phyloP scores from a whole-genome alignment of 2,797 vertebrate genomes.

The Psittacula derbiana region DNA sequence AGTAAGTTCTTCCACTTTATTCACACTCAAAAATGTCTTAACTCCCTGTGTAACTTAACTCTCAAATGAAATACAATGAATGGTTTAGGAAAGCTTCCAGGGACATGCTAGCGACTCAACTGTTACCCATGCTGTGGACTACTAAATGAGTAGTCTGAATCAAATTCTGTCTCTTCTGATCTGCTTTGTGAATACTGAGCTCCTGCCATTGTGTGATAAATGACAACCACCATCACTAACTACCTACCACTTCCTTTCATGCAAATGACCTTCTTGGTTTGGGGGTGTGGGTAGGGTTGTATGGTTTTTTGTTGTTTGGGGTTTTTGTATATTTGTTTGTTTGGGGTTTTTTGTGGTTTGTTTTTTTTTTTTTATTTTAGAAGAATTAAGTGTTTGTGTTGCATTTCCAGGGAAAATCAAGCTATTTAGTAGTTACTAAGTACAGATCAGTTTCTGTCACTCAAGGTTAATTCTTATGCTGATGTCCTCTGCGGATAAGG shows the following conservation, averaged over 20 bases:
- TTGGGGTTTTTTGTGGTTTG: too few relatives aligned
- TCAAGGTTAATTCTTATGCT: constrained; percentile 42
- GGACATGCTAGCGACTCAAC: neutral
- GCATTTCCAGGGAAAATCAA: neutral
- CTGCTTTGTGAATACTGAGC: neutral
- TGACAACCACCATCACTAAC: neutral
- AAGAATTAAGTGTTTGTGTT: neutral
- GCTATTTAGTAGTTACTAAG: neutral
- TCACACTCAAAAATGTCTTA: neutral
- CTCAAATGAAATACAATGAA: neutral
- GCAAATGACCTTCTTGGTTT: neutral
- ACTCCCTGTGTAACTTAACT: neutral
- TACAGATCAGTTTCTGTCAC: constrained; percentile 26
- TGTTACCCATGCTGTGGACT: neutral
- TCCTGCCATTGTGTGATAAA: neutral
- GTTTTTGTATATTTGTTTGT: neutral
- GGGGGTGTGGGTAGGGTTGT: neutral
- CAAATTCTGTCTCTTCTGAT: neutral
- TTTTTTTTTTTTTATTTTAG: neutral
- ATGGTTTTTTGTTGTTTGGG: neutral
- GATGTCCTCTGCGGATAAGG: constrained; percentile 38
- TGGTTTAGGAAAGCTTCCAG: neutral
- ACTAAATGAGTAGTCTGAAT: neutral
- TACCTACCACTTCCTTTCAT: neutral
- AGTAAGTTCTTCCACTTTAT: neutral